phyloP scores from a whole-genome alignment of 1,140 invertebrate species.

The Antheraea mylitta region DNA sequence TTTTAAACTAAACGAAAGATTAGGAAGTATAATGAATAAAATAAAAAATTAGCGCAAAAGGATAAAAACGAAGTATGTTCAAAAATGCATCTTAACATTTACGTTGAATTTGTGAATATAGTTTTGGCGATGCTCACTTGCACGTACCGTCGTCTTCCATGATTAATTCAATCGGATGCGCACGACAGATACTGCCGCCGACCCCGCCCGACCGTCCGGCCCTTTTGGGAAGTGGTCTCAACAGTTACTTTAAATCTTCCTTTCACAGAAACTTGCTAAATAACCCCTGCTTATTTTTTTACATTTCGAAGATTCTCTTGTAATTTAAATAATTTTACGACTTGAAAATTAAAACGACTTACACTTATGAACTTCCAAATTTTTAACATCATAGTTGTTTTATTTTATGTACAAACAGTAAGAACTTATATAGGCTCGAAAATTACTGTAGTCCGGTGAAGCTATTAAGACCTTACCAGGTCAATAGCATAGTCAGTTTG shows the following conservation, averaged over 20 bases:
- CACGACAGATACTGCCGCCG: slow-evolving; percentile 45
- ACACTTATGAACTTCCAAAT: no score
- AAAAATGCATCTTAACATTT: slow-evolving; percentile 34
- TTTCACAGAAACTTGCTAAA: slow-evolving; percentile 21
- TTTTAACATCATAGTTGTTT: no score
- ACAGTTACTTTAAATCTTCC: slow-evolving; percentile 41
- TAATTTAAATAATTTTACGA: background rate
- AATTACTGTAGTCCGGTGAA: no score
- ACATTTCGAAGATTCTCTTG: background rate
- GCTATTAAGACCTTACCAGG: no score
- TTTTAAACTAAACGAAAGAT: background rate
- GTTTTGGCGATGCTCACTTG: slow-evolving; percentile 35
- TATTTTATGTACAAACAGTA: no score
- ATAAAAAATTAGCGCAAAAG: background rate
- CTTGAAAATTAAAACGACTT: no score
- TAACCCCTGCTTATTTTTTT: slow-evolving; percentile 16
- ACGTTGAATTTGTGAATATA: slow-evolving; percentile 11
- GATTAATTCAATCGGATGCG: slow-evolving; percentile 71
- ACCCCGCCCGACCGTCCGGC: slow-evolving; percentile 37
- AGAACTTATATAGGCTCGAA: no score
- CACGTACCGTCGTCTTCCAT: slow-evolving; percentile 44
- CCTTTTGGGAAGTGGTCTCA: slow-evolving; percentile 61
- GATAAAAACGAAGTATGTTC: background rate
- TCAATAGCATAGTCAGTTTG: no score
- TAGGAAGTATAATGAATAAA: background rate